Base-by-base conservation (phyloP, 2,888 invertebrate genomes). In the Autographa gamma region DNA sequence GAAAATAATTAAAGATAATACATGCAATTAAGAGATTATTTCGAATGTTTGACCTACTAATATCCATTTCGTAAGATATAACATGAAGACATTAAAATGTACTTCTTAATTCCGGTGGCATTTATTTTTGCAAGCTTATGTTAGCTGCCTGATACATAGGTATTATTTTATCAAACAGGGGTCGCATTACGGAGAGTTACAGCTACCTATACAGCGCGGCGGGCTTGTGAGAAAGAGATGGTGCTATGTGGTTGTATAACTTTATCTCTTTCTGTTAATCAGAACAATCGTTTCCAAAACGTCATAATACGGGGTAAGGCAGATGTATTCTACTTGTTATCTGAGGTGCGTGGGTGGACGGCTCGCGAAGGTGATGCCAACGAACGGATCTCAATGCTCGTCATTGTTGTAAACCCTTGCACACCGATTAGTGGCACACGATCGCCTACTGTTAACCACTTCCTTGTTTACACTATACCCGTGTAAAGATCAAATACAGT, bases 291-390 rank as follows among this genome's bases (percentile, higher is more conserved):
- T 48, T 48, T 48, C 8, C 7, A n/a, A 48, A 48, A 48, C 48
- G 48, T 48, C 48, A 48, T 48, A 48, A 48, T 48, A n/a, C n/a
- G 48, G 48, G 48, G 48, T 48, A 48, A 48, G 93, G 94, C 95
- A 95, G 95, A 94, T 95, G 95, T 93, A 80, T 90, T 89, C 89
- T 92, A 93, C 93, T 94, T 94, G 94, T 94, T 95, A 95, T 95
- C 95, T 85, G 79, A 82, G 68, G 83, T 91, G 93, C 93, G 94
- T 94, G 93, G 94, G 95, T 92, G 92, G 93, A 92, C 89, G 86
- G 86, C 87, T 85, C 73, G 71, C 85, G 87, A 87, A 89, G 86
- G 85, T 88, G 92, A 92, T 91, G 92, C 90, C 91, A 91, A 92
- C 90, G 93, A 90, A 91, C 91, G 85, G 88, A 86, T 91, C 91